Evolutionary conservation across 2,113 vertebrate genomes (phyloP).

Genomic region (Pelodiscus sinensis): DNA sequence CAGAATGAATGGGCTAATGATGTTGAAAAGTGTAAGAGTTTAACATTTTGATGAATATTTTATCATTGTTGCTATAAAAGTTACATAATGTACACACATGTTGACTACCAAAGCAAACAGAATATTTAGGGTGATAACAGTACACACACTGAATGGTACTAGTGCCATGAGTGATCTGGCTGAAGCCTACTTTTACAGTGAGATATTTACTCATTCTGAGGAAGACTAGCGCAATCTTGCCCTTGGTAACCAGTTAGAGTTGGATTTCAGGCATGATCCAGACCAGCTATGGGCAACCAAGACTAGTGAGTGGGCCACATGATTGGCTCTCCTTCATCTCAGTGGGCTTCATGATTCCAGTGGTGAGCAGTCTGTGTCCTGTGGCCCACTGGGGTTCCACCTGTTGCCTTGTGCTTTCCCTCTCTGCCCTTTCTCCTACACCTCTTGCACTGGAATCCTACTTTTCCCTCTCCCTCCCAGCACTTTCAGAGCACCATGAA

Average conservation of each 20-base stretch:
- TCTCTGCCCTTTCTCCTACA: too few species aligned
- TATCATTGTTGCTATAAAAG: not conserved
- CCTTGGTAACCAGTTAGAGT: constrained; percentile 11
- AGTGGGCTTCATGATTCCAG: too few species aligned
- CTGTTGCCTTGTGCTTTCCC: too few species aligned
- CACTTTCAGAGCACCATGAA: too few species aligned
- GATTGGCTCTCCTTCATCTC: too few species aligned
- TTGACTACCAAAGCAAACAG: constrained; percentile 1
- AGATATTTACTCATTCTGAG: not conserved
- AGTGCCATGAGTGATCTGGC: not conserved
- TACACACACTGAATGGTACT: not conserved
- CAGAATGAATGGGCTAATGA: not conserved
- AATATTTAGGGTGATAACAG: not conserved
- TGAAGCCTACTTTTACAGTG: not conserved
- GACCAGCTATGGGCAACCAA: too few species aligned
- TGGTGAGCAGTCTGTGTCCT: too few species aligned
- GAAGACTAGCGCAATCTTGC: not conserved
- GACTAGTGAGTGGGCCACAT: too few species aligned
- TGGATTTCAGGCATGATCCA: not conserved
- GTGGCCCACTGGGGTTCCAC: too few species aligned
- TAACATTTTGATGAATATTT: not conserved
- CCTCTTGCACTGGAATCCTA: too few species aligned
- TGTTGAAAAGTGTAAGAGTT: not conserved
- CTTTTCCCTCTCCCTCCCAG: too few species aligned
- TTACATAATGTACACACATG: not conserved